A percentile compares a stretch with the other conserved stretches of the same genome.
Evolutionary conservation across 2,113 vertebrate genomes (phyloP).

Genomic region (Dunckerocampus dactyliophorus): DNA sequence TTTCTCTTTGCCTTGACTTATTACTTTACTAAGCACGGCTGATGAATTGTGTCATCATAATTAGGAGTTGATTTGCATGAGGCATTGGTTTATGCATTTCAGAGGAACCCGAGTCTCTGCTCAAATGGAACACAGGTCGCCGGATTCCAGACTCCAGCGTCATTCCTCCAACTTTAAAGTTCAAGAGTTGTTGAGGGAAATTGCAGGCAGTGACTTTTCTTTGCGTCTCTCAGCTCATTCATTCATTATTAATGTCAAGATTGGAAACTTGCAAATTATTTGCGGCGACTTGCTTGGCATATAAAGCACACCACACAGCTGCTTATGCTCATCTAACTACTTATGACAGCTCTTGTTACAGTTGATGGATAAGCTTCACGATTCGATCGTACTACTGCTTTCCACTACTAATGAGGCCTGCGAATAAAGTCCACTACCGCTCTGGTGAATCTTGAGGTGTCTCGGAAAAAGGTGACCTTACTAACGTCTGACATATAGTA

Average conservation of each 20-base stretch:
- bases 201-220: conserved; percentile 75
- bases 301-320: conserved; percentile 79
- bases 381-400: conserved; percentile 69
- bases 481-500: too few relatives aligned
- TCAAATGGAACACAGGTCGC: conserved; percentile 7
- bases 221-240: too few relatives aligned
- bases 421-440: conserved; percentile 54
- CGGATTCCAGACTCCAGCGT: not conserved
- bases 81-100: conserved; percentile 30
- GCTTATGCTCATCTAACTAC: conserved; percentile 83
- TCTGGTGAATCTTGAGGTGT: conserved; percentile 30
- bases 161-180: conserved; percentile 41
- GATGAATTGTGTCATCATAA: conserved; percentile 58
- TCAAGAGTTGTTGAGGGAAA: conserved; percentile 62
- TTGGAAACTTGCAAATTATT: conserved; percentile 86
- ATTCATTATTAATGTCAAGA: conserved; percentile 84
- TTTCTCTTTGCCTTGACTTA: conserved; percentile 25
- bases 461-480: not conserved
- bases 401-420: conserved; percentile 71
- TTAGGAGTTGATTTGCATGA: conserved; percentile 62
- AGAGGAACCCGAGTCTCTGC: conserved; percentile 22
- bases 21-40: conserved; percentile 33
- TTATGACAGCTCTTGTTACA: conserved; percentile 85
- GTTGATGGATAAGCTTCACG: conserved; percentile 86
- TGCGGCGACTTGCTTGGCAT: conserved; percentile 82